phyloP scores from a whole-genome alignment of 2,797 vertebrate species.

The Bradypodion pumilum region DNA sequence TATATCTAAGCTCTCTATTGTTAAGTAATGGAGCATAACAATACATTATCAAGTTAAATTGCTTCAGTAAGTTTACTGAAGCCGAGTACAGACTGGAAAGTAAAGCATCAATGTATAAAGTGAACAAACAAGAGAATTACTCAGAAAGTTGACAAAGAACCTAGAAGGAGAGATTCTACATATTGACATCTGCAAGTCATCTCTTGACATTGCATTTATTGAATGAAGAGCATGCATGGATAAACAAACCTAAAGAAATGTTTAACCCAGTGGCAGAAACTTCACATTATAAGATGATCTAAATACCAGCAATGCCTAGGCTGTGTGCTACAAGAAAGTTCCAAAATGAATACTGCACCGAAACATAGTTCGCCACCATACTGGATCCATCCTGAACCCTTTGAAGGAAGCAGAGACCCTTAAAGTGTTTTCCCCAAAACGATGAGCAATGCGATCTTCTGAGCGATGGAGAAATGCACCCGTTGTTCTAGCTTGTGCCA shows the following conservation, averaged over 20 bases:
- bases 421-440: too few relatives aligned
- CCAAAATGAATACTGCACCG: not conserved
- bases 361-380: not conserved
- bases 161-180: not conserved
- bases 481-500: too few relatives aligned
- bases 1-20: too few relatives aligned
- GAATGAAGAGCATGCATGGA: not conserved
- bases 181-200: not conserved
- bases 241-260: not conserved
- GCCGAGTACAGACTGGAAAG: not conserved
- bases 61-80: not conserved
- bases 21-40: not conserved
- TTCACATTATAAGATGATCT: not conserved
- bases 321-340: not conserved
- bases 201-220: not conserved
- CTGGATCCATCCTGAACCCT: too few relatives aligned
- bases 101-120: not conserved
- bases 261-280: not conserved
- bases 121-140: not conserved
- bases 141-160: not conserved
- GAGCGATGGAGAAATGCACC: not conserved
- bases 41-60: not conserved
- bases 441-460: not conserved
- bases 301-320: not conserved
- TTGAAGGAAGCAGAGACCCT: not conserved